Base-by-base conservation (phyloP, 1,140 invertebrate species). In the Ericerus pela region DNA sequence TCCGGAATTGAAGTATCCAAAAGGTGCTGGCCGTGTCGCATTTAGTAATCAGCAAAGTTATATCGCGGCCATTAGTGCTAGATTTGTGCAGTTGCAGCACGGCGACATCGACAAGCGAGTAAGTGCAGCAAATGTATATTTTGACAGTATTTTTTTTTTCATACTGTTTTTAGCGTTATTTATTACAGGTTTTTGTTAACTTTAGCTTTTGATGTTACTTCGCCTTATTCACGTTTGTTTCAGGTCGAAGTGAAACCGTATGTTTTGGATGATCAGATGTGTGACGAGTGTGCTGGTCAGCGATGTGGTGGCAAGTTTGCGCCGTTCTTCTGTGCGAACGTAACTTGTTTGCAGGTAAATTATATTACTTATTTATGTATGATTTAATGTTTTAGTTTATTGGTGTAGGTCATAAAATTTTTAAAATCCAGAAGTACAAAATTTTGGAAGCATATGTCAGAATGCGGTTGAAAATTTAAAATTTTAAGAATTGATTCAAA, bases 21-120 rank as follows among this genome's bases (percentile, higher is more conserved):
- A 99, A 75, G 96, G 96, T 47, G 96, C 96, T 10, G 96, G 95
- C 5, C 77, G 96, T 22, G 96, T 99, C 41, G 95, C 96, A 22
- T 99, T 99, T 74, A 93, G 89, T 57, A 98, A 97, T 73, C 94
- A 98, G 69, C 93, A 98, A 70, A 96, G 92, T 67, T 99, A 98
- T 72, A 97, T 99, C 65, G 92, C 94, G 28, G 96, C 96, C 41
- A 99, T 99, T 60, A 94, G 88, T 64, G 95, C 94, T 58, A 78
- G 96, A 65, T 99, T 99, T 75, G 96, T 99, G 36, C 94, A 99
- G 69, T 74, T 99, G 38, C 94, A 98, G 69, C 95, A 99, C 73
- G 92, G 90, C 27, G 96, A 99, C 70, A 98, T 97, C 63, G 94
- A 98, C 70, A 99, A 99, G 75, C 79, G 96, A 66, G 96, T 91